phyloP scores from a whole-genome alignment of 2,113 vertebrate species.

The Archocentrus centrarchus region DNA sequence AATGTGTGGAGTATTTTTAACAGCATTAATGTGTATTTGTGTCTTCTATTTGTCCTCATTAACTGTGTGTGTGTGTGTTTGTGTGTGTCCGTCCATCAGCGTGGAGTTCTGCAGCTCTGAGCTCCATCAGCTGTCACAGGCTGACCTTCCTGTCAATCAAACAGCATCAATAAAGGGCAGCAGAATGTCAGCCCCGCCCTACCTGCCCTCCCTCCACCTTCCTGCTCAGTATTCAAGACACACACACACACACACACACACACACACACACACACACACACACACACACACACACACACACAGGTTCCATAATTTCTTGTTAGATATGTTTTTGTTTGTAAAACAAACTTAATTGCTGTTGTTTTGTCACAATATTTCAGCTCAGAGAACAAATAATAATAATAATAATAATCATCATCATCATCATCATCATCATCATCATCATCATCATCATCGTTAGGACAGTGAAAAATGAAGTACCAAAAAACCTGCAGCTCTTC shows the following conservation, averaged over 20 bases:
- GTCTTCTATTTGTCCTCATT: conserved; percentile 5
- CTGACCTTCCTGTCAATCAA: conserved; percentile 82
- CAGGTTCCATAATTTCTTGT: not conserved
- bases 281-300: conserved; percentile 11
- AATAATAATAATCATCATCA: no score
- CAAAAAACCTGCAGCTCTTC: no score
- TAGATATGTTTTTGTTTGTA: no score
- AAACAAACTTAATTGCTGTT: no score
- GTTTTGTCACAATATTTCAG: no score
- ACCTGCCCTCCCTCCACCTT: not conserved
- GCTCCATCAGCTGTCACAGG: conserved; percentile 65
- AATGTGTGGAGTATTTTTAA: not conserved
- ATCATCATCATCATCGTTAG: no score
- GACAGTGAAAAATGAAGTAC: no score
- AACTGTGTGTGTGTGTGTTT: not conserved
- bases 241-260: conserved; percentile 27
- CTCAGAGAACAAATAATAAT: no score
- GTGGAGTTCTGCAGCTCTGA: conserved; percentile 77
- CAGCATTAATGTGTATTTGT: not conserved
- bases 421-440: no score
- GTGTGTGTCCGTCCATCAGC: conserved; percentile 53
- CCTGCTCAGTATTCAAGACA: conserved; percentile 33
- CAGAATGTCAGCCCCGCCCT: conserved; percentile 78
- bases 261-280: conserved; percentile 17
- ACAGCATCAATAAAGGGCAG: conserved; percentile 77